Base-by-base conservation (phyloP, 2,113 vertebrate species). In the Sebastes fasciatus region DNA sequence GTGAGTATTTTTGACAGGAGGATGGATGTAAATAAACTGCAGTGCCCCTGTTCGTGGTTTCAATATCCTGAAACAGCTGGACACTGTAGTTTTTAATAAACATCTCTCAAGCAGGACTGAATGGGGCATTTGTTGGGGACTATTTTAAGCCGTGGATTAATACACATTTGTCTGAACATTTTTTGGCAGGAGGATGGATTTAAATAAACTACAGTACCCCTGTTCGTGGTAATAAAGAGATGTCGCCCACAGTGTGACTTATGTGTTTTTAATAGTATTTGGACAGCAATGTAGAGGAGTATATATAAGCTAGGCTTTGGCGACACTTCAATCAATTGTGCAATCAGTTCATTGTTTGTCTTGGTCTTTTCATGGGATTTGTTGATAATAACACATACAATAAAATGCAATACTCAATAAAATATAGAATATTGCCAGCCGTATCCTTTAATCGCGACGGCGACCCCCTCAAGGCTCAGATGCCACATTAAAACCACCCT, bases 91-190 rank as follows among this genome's bases (percentile, higher is more conserved):
- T 72, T 46, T 51, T 12, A 49, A 9, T 5, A 2, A 26, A n/a
- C 6, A 4, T 46, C 26, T 12, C 5, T 17, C 16, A 64, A 26
- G 23, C 61, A 19, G 34, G 48, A 45, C 14, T 45, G 26, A 46
- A 65, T 26, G 6, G 14, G 4, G 19, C 2, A 23, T 62, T 51
- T 62, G 4, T 43, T 34, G 1, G 6, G 49, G 40, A 51, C 23
- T 43, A 66, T 23, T 74, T 66, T 58, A 10, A 66, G 51, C 26
- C 23, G 52, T 2, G 3, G 51, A 60, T 73, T 21, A 66, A 74
- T 23, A 13, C 43, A 14, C 16, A 67, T 48, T 34, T 14, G 52
- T 26, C 40, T 68, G 34, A 49, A 43, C 23, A 40, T 43, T 45
- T 34, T 43, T 52, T 60, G 23, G 12, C 62, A 51, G 34, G 8